Percentiles rank a stretch among this genome's conserved stretches.
Conservation (phyloP, 2,888 invertebrate species). For the Altica lythri region DNA sequence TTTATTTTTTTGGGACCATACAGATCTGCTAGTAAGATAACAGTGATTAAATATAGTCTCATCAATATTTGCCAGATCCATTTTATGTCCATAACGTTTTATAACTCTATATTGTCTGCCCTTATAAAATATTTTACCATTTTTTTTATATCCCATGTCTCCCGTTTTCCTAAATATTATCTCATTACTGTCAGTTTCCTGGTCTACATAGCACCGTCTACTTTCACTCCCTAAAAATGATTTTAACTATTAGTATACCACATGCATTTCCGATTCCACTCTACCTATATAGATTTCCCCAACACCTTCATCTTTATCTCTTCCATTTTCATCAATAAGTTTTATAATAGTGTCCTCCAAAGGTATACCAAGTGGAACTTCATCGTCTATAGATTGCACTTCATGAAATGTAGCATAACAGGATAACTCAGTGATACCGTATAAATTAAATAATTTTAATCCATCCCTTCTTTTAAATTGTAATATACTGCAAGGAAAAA, state of each 20-base stretch:
- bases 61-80: slow-evolving; percentile 67
- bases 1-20: slow-evolving; percentile 61
- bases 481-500: slow-evolving; percentile 60
- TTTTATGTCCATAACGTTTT: slow-evolving; percentile 77
- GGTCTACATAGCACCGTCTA: slow-evolving; percentile 58
- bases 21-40: slow-evolving; percentile 60
- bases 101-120: slow-evolving; percentile 72
- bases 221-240: slow-evolving; percentile 57
- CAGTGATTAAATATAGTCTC: slow-evolving; percentile 56
- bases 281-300: slow-evolving; percentile 70
- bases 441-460: slow-evolving; percentile 74
- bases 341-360: slow-evolving; percentile 70
- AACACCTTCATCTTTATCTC: slow-evolving; percentile 54
- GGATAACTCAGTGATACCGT: slow-evolving; percentile 93
- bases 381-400: slow-evolving; percentile 52
- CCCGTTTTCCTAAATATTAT: slow-evolving; percentile 68
- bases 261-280: too few species aligned
- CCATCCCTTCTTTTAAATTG: slow-evolving; percentile 33
- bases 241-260: not conserved
- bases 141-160: slow-evolving; percentile 67
- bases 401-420: slow-evolving; percentile 83
- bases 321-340: slow-evolving; percentile 61
- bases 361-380: slow-evolving; percentile 65
- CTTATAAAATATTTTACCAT: slow-evolving; percentile 63
- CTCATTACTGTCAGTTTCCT: slow-evolving; percentile 52